Percentiles rank a stretch among this genome's conserved stretches.
Conservation (phyloP, 2,888 invertebrate genomes). For the Silvanus unidentatus region DNA sequence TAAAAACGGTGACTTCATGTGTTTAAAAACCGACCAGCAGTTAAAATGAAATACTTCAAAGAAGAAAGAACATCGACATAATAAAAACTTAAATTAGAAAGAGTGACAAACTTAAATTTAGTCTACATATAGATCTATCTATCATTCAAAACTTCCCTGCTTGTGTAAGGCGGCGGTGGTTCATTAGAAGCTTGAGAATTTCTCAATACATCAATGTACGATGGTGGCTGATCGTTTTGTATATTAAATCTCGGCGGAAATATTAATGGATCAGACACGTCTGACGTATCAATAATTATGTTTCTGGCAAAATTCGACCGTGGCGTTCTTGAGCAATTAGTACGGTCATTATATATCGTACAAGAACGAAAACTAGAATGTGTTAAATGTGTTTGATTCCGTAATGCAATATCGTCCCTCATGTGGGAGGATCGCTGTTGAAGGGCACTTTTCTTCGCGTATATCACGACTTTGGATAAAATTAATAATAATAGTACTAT, state of each 20-base stretch:
- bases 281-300: conserved; percentile 29
- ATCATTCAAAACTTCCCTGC: conserved; percentile 31
- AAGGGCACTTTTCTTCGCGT: conserved; percentile 36
- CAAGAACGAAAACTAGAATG: conserved; percentile 22
- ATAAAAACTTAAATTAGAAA: no score
- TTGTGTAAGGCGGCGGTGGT: conserved; percentile 49
- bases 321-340: conserved; percentile 20
- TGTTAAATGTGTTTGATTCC: conserved; percentile 25
- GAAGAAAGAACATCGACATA: no score
- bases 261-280: conserved; percentile 35
- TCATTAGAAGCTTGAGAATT: conserved; percentile 29
- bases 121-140: no score
- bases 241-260: conserved; percentile 13
- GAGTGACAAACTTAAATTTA: no score
- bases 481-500: conserved; percentile 39
- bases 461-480: conserved; percentile 39
- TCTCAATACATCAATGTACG: conserved; percentile 37
- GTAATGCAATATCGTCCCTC: conserved; percentile 26
- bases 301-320: conserved; percentile 20
- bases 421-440: conserved; percentile 23
- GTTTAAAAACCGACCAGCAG: no score
- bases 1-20: no score
- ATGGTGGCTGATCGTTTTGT: conserved; percentile 36
- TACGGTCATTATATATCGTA: conserved; percentile 26
- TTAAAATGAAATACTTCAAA: no score